Percentiles rank a stretch among this genome's conserved stretches.
Conservation (phyloP, 2,113 vertebrate genomes). For the Phalacrocorax pelagicus region DNA sequence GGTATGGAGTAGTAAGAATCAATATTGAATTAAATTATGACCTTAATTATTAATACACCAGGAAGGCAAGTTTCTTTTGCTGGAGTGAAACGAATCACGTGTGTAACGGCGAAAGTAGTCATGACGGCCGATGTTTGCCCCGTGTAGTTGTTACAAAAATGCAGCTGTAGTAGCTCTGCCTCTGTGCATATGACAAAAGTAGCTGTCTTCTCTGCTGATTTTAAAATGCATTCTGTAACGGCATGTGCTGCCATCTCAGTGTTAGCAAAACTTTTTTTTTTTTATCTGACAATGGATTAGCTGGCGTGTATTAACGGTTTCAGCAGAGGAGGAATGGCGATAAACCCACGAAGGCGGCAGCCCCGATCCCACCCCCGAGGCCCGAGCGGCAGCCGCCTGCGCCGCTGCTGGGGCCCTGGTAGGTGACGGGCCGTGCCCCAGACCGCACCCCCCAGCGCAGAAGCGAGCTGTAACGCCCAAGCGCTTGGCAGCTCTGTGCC, state of each 20-base stretch:
- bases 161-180: background rate
- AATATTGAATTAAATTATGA: slow-evolving; percentile 38
- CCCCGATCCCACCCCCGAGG: background rate
- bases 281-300: background rate
- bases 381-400: background rate
- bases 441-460: background rate
- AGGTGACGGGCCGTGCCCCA: background rate
- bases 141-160: background rate
- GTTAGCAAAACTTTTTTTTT: background rate
- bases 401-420: background rate
- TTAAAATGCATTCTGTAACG: background rate
- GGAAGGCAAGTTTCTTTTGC: slow-evolving; percentile 6
- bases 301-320: background rate
- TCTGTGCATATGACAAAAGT: background rate
- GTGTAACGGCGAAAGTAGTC: background rate
- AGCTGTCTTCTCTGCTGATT: background rate
- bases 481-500: background rate
- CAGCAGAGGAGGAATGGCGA: background rate
- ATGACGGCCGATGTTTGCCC: background rate
- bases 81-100: background rate
- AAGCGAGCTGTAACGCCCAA: background rate
- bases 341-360: too few relatives aligned
- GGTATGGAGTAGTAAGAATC: background rate
- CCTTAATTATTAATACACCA: slow-evolving; percentile 7
- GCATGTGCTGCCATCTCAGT: background rate